Conservation (phyloP, 2,113 vertebrate genomes). For the Microtus montanus region DNA sequence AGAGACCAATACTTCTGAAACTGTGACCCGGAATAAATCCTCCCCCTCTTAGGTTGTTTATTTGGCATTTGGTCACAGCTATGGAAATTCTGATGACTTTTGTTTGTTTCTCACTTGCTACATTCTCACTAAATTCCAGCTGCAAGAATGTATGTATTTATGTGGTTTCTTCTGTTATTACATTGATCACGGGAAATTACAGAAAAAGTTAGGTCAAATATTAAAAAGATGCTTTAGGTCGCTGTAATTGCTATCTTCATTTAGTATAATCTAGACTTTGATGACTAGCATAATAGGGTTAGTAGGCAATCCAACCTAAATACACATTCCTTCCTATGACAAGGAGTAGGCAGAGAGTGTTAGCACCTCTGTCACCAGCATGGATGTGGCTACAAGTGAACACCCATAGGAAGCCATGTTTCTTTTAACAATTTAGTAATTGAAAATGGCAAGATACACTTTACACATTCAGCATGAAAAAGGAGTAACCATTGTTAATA, state of each 20-base stretch:
- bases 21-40: not conserved
- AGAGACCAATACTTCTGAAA: not conserved
- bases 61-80: not conserved
- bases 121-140: slow-evolving; percentile 20
- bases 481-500: not conserved
- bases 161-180: not conserved
- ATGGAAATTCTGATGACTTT: not conserved
- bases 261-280: slow-evolving; percentile 1
- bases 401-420: not conserved
- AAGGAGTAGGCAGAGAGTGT: not conserved
- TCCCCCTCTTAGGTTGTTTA: not conserved
- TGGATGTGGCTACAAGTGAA: not conserved
- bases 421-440: not conserved
- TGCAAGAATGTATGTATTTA: not conserved
- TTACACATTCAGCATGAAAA: slow-evolving; percentile 16
- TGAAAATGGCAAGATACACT: slow-evolving; percentile 18
- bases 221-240: slow-evolving; percentile 4
- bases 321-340: not conserved
- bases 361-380: not conserved
- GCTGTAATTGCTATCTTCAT: not conserved
- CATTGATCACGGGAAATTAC: not conserved
- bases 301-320: not conserved
- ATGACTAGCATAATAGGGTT: slow-evolving; percentile 48
- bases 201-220: not conserved
- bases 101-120: not conserved